Evolutionary conservation across 2,113 vertebrate species (phyloP), one percentile per base, ranked within the genome.

Genomic region (Acanthochromis polyacanthus): DNA sequence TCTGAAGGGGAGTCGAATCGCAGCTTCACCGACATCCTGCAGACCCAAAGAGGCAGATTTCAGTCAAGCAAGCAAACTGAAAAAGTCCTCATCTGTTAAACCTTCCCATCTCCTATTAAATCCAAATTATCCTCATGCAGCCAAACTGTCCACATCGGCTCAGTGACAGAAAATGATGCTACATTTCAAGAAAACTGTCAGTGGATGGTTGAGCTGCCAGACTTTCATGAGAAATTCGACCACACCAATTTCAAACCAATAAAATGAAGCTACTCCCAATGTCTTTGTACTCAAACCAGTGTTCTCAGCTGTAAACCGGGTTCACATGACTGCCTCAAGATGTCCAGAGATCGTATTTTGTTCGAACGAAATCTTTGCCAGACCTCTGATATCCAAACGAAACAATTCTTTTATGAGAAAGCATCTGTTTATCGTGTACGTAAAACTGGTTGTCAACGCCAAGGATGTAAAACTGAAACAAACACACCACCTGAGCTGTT

Each of bases 11-110:
- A 90, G 76, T 92, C 78, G 36, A 95, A 95, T 57, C 82, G 75
- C 88, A 95, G 89, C 93, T 95, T 95, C 74, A 95, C 93, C 4
- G 95, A 95, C 95, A 95, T 95, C 83, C 89, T 93, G 78, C 5
- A 51, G 65, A 16, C 7, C 9, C 19, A 56, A 25, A 22, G 10
- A 78, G 25, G 40, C 17, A 66, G 66, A 9, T 48, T 32, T 69
- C 40, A 43, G 14, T 11, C 40, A 10, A 12, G 10, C 36, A 38
- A 38, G 10, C 36, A 38, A 38, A 38, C 6, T 10, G 7, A 38
- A 38, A 38, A 38, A 38, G 10, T 40, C 9, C 38, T 12, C 38
- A 10, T 12, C 38, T 12, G 6, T 40, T 40, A 43, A 43, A 43
- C 11, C 11, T 3, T 15, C 14, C 40, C 40, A 43, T 43, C 14